These are phyloP conservation scores for Sphaeridia pumilis DNA, from an alignment of 2,888 invertebrate species.

Conservation along the genomic window DNA sequence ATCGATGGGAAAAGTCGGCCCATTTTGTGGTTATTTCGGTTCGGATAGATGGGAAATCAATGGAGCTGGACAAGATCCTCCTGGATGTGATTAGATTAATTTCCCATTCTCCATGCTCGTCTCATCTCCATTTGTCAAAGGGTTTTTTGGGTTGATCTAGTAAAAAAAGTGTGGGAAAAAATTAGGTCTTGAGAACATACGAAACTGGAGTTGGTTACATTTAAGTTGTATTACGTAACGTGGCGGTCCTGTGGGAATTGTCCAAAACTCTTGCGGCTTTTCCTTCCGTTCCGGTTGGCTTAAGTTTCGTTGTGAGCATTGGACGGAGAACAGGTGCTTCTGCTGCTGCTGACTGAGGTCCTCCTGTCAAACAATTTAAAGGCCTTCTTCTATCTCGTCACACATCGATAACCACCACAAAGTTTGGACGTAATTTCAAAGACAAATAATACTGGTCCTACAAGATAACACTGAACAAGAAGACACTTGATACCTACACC, in stretches of 20 bases:
- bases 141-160: neutral
- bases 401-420: neutral
- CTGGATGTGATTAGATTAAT: conserved; percentile 18
- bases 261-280: neutral
- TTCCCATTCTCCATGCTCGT: conserved; percentile 18
- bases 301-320: neutral
- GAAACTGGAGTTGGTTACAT: neutral
- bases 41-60: conserved; percentile 2
- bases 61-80: neutral
- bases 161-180: neutral
- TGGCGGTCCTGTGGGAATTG: neutral
- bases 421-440: too few species aligned
- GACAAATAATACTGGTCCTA: too few species aligned
- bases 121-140: neutral
- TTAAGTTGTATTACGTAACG: neutral
- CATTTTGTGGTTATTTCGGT: too few species aligned
- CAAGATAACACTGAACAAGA: too few species aligned
- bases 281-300: neutral
- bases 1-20: too few species aligned
- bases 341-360: too few species aligned
- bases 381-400: neutral
- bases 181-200: neutral
- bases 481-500: too few species aligned
- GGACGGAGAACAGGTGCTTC: conserved; percentile 1
- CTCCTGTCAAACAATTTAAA: neutral